Evolutionary conservation across 2,888 invertebrate species (phyloP), one percentile per base, ranked within the genome.

Genomic region (Bugulina stolonifera): DNA sequence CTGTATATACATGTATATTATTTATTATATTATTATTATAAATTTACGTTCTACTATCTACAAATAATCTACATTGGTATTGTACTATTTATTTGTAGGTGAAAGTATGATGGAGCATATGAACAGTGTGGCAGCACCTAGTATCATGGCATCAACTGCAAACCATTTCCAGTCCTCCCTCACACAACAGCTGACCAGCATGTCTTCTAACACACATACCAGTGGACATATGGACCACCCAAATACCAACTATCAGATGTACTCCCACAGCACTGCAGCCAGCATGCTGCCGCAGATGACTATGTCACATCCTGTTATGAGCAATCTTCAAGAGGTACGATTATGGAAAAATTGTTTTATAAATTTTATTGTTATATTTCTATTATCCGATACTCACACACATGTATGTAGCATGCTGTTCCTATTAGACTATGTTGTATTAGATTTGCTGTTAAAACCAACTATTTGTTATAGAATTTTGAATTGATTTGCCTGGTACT

Each of bases 261-360:
- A 78, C 52, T 79, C 79, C 72, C 72, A 71, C 72, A 29, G 72
- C 70, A 35, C 74, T 23, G 69, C 69, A 5, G 57, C 72, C n/a
- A 69, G 57, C 32, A 58, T 34, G 34, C 55, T 54, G 2, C 71
- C 71, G 3, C 64, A 54, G 55, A 54, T 52, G 52, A 70, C 35
- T 32, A 70, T 73, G 69, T 35, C 73, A 54, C 79, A 77, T 73
- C 76, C 77, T 73, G 54, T 69, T 34, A 80, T 81, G 72, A 79
- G 79, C 72, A 82, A 82, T 69, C 77, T 78, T 5, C 64, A 64
- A 64, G 64, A 64, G n/a, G 64, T 64, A 32, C 3, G 55, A n/a
- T n/a, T n/a, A n/a, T n/a, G n/a, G n/a, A n/a, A n/a, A n/a, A n/a
- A n/a, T n/a, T n/a, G n/a, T n/a, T n/a, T n/a, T n/a, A n/a, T n/a